These are phyloP conservation scores for Graphium colonna DNA, from an alignment of 2,888 invertebrate species.

Conservation along the genomic window DNA sequence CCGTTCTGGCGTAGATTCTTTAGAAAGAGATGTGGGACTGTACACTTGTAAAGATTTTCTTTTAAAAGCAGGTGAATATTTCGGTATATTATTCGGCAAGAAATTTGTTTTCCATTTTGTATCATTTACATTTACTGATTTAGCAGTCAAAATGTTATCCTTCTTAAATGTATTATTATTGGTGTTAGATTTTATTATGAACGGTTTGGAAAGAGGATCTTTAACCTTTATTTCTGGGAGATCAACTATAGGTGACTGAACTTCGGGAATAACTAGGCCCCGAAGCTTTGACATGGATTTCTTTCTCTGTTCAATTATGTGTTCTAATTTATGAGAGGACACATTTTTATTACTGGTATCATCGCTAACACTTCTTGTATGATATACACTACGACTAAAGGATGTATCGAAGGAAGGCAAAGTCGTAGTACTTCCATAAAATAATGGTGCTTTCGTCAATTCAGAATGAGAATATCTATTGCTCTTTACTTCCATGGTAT, in stretches of 20 bases:
- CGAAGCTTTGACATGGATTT: slow-evolving; percentile 91
- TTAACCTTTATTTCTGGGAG: slow-evolving; percentile 91
- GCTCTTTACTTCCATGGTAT: slow-evolving; percentile 42
- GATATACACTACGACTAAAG: slow-evolving; percentile 55
- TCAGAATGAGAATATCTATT: slow-evolving; percentile 32
- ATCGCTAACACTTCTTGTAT: slow-evolving; percentile 67
- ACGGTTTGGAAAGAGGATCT: slow-evolving; percentile 75
- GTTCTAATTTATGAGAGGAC: slow-evolving; percentile 82
- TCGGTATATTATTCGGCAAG: slow-evolving; percentile 81
- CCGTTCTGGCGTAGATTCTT: slow-evolving; percentile 72
- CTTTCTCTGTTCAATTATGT: slow-evolving; percentile 89
- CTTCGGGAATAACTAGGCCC: slow-evolving; percentile 93
- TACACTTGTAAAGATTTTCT: slow-evolving; percentile 86
- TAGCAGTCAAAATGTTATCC: slow-evolving; percentile 48
- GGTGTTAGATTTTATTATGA: slow-evolving; percentile 58
- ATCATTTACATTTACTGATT: slow-evolving; percentile 54
- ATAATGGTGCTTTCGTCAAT: slow-evolving; percentile 57
- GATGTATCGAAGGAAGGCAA: slow-evolving; percentile 54
- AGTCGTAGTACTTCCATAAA: slow-evolving; percentile 70
- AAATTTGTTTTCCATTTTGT: slow-evolving; percentile 67
- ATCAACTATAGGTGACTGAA: slow-evolving; percentile 83
- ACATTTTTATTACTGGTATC: slow-evolving; percentile 60
- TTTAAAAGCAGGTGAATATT: slow-evolving; percentile 91
- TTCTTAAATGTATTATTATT: slow-evolving; percentile 47
- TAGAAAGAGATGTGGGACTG: slow-evolving; percentile 63